A percentile compares a stretch with the other conserved stretches of the same genome.
These are phyloP conservation scores for Drusus annulatus DNA, from an alignment of 1,140 invertebrate genomes.

Conservation along the genomic window DNA sequence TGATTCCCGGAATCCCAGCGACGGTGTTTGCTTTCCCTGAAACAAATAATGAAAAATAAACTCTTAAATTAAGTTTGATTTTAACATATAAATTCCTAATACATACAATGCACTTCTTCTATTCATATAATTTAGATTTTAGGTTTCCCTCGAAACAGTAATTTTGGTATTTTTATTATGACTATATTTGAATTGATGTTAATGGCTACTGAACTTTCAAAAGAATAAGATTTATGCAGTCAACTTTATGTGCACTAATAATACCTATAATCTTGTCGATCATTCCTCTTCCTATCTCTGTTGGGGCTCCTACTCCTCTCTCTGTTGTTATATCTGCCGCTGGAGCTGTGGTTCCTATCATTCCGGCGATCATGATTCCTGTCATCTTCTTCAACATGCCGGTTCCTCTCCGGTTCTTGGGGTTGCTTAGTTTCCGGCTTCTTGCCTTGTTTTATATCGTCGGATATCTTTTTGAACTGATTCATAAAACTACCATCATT, in stretches of 20 bases:
- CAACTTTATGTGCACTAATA: too few relatives aligned
- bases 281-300: slow-evolving; percentile 19
- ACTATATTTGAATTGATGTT: too few relatives aligned
- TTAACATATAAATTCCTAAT: too few relatives aligned
- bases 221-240: too few relatives aligned
- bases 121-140: too few relatives aligned
- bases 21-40: slow-evolving; percentile 47
- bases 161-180: too few relatives aligned
- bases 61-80: neutral
- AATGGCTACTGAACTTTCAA: too few relatives aligned
- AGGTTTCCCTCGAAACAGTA: too few relatives aligned
- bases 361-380: slow-evolving; percentile 1
- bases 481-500: slow-evolving; percentile 88
- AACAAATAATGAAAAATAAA: slow-evolving; percentile 24
- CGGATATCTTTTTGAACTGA: slow-evolving; percentile 75
- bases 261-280: slow-evolving; percentile 34
- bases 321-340: neutral
- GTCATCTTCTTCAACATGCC: neutral
- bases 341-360: slow-evolving; percentile 21
- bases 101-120: too few relatives aligned
- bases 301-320: slow-evolving; percentile 33
- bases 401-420: neutral
- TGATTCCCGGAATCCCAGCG: slow-evolving; percentile 47
- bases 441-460: slow-evolving; percentile 19
- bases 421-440: slow-evolving; percentile 19